A percentile compares a stretch with the other conserved stretches of the same genome.
phyloP scores from a whole-genome alignment of 2,113 vertebrate species.

The Odocoileus hemionus region DNA sequence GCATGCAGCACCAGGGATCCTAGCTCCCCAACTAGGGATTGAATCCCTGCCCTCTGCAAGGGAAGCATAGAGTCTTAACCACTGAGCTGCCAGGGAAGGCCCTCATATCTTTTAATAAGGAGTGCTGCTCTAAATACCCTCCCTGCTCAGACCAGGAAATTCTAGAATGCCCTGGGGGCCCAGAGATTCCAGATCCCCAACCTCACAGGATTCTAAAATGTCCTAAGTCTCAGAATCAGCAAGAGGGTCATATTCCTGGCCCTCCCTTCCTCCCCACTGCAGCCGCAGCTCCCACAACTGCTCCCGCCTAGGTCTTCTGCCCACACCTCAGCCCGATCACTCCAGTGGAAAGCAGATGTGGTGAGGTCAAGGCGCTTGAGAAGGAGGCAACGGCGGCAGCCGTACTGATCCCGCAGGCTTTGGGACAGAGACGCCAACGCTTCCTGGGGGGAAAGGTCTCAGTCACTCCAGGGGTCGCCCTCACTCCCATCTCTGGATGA shows the following conservation, averaged over 20 bases:
- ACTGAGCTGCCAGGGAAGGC: not conserved
- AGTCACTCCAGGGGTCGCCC: not conserved
- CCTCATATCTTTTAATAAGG: not conserved
- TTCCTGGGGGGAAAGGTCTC: slow-evolving; percentile 67
- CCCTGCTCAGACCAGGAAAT: not conserved
- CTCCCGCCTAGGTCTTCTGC: not conserved
- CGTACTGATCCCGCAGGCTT: slow-evolving; percentile 82
- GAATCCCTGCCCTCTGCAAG: not conserved
- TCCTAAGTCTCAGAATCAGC: not conserved
- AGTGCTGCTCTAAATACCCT: not conserved
- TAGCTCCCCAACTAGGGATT: not conserved
- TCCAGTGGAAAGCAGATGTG: slow-evolving; percentile 88
- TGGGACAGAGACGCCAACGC: slow-evolving; percentile 76
- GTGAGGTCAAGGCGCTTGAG: slow-evolving; percentile 88
- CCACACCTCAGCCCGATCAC: slow-evolving; percentile 86
- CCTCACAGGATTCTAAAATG: not conserved
- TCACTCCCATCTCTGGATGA: not conserved
- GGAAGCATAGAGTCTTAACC: not conserved
- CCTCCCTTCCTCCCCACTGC: not conserved
- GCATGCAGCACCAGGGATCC: not conserved
- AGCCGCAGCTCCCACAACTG: not conserved
- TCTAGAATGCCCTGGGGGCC: not conserved
- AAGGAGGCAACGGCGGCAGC: slow-evolving; percentile 85
- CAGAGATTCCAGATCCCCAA: not conserved
- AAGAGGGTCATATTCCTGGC: not conserved